Conservation (phyloP, 2,113 vertebrate species). For the Aegithalos caudatus region DNA sequence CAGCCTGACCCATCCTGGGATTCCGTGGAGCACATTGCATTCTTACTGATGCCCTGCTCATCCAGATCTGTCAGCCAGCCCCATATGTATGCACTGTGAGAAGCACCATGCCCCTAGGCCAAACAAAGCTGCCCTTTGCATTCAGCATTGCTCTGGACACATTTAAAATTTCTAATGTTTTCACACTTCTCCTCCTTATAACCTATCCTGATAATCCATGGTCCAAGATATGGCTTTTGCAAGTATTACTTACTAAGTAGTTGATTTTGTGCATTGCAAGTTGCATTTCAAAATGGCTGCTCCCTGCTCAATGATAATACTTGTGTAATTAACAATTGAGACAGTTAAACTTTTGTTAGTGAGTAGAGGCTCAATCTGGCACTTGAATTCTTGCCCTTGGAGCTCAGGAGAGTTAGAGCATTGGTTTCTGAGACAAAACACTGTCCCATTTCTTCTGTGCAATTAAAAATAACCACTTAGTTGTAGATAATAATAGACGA, state of each 20-base stretch:
- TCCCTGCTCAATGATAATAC: background rate
- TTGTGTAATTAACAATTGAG: background rate
- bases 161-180: background rate
- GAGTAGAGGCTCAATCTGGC: background rate
- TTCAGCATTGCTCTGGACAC: background rate
- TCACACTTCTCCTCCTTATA: background rate
- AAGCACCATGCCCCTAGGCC: background rate
- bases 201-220: background rate
- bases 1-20: background rate
- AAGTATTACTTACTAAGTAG: background rate
- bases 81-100: accelerated
- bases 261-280: background rate
- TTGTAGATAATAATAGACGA: conserved; percentile 7
- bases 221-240: background rate
- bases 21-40: accelerated
- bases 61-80: background rate
- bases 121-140: background rate
- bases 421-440: background rate
- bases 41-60: background rate
- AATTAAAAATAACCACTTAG: conserved; percentile 17
- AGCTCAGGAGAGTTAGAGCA: background rate
- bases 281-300: background rate
- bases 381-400: conserved; percentile 1
- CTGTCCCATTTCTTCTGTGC: background rate
- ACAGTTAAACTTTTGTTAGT: background rate